Base-by-base conservation (phyloP, 2,113 vertebrate genomes). In the Marcusenius ussheri region DNA sequence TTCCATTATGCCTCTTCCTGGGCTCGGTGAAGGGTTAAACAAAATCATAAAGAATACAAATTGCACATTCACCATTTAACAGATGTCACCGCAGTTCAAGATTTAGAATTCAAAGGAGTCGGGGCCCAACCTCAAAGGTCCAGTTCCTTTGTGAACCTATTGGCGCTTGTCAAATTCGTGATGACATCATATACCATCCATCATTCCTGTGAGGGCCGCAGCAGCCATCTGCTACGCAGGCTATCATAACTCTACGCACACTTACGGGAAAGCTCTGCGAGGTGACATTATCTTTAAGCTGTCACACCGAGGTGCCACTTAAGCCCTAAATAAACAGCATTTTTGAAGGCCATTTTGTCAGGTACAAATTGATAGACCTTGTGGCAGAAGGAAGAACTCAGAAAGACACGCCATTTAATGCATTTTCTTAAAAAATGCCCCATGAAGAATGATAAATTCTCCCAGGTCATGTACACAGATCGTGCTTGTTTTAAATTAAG, bases 181-280 rank as follows among this genome's bases (percentile, higher is more conserved):
- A 98, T 99, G 98, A 98, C 97, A 99, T 99, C 98, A 99, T 97
- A 96, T 96, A 95, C 95, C 96, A 98, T 98, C 97, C 95, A 98
- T 99, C 97, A 98, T 92, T 93, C 93, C 94, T 95, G 95, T 94
- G 96, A 96, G 96, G 93, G 96, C 94, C 95, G 93, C 95, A 96
- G 94, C 95, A 95, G 96, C 97, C 98, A 98, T 98, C 97, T 99
- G 98, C 96, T 97, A 96, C 93, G 93, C 94, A 96, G 66, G 88
- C 95, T 97, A 96, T 96, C 96, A 96, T 96, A 96, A 96, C 95
- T 96, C 95, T 94, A 95, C 94, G 96, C 95, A 95, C 94, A 96
- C 95, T 96, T 95, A 92, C 94, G 92, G 94, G 93, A 94, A 96
- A 94, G 85, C 94, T 95, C 94, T 94, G 94, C 91, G 94, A 94